Conservation (phyloP, 1,140 invertebrate genomes). For the Papilio dardanus region DNA sequence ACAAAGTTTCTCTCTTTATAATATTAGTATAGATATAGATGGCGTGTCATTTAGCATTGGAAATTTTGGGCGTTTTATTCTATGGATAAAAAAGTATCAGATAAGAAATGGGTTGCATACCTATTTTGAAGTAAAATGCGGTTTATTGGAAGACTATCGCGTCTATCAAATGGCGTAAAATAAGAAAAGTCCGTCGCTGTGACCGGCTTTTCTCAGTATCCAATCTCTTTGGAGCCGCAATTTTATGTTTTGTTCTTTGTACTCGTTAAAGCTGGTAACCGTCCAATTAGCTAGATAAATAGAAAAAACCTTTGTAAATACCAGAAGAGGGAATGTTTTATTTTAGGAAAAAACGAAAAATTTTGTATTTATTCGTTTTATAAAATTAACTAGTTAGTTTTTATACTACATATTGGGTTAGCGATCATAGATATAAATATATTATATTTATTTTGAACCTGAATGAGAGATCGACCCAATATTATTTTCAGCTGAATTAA, state of each 20-base stretch:
- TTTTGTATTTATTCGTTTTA: neutral
- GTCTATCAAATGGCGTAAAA: slow-evolving; percentile 2
- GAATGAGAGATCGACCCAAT: too few species aligned
- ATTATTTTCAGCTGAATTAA: too few species aligned
- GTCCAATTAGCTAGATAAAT: slow-evolving; percentile 1
- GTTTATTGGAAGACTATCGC: slow-evolving; percentile 4
- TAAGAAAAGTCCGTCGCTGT: slow-evolving; percentile 2
- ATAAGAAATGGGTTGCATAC: neutral
- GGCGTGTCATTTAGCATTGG: neutral
- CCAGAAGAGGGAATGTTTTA: neutral
- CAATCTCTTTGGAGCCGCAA: neutral
- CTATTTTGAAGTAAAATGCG: slow-evolving; percentile 1
- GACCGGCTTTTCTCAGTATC: neutral
- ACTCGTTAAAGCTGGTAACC: slow-evolving; percentile 6
- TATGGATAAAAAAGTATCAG: neutral
- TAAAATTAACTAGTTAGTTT: neutral
- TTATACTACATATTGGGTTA: too few species aligned
- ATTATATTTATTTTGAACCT: too few species aligned
- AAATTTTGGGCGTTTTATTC: neutral
- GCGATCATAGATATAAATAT: too few species aligned
- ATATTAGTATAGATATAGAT: too few species aligned
- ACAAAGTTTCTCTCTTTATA: too few species aligned
- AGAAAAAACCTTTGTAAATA: slow-evolving; percentile 3
- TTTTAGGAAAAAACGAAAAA: too few species aligned
- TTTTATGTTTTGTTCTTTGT: slow-evolving; percentile 17